These are phyloP conservation scores for Meleagris gallopavo DNA, from an alignment of 2,113 vertebrate genomes.

Conservation along the genomic window DNA sequence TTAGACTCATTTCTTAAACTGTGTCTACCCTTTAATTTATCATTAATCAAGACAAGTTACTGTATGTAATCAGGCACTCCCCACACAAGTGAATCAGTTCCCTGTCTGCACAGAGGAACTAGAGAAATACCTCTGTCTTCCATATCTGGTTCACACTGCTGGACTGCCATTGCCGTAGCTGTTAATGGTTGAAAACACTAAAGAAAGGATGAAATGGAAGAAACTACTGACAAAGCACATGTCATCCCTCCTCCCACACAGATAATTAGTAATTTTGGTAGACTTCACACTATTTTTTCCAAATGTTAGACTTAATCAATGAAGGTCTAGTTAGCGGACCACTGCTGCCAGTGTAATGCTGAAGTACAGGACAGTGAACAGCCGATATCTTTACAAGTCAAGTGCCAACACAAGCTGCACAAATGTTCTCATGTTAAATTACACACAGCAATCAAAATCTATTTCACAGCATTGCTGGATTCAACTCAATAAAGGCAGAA, in stretches of 20 bases:
- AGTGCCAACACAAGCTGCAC: not conserved
- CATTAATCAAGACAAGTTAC: not conserved
- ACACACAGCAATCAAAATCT: not conserved
- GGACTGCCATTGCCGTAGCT: not conserved
- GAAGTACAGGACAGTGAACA: not conserved
- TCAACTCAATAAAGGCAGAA: not conserved
- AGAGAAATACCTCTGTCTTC: not conserved
- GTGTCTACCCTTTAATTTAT: not conserved
- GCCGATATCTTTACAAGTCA: not conserved
- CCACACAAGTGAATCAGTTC: not conserved
- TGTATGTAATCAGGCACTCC: not conserved
- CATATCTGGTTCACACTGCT: rapidly evolving
- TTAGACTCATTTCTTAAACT: constrained; percentile 6
- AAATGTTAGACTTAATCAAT: not conserved
- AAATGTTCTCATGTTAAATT: not conserved
- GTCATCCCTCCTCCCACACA: not conserved
- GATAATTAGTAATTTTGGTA: not conserved
- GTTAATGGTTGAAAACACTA: not conserved
- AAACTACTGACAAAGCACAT: not conserved
- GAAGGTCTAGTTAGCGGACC: not conserved
- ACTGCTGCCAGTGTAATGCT: not conserved
- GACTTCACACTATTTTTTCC: not conserved
- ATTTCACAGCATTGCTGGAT: not conserved
- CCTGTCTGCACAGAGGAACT: rapidly evolving
- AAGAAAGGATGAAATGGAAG: not conserved